Percentiles rank a stretch among this genome's conserved stretches.
phyloP scores from a whole-genome alignment of 2,797 vertebrate genomes.

The Natrix natrix region DNA sequence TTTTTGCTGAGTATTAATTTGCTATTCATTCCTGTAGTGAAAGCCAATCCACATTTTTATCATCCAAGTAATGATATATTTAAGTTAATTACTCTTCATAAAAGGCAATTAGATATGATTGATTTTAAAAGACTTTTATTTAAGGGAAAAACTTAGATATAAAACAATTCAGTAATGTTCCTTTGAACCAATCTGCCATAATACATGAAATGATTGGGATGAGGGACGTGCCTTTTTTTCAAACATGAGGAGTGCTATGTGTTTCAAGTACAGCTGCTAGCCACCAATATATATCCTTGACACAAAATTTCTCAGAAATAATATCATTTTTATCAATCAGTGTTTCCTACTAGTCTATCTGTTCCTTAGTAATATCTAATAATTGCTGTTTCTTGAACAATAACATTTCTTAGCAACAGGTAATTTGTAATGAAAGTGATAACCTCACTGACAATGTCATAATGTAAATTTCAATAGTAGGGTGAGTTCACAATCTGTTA shows the following conservation, averaged over 20 bases:
- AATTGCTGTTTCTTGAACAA: background rate
- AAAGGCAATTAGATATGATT: background rate
- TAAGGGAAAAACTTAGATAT: background rate
- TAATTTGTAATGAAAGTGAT: accelerated
- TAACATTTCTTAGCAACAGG: accelerated
- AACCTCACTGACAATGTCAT: conserved; percentile 35
- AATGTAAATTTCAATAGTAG: conserved; percentile 33
- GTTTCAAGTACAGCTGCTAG: background rate
- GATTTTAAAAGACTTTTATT: background rate
- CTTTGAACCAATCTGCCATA: background rate
- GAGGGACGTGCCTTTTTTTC: background rate
- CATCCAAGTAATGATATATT: too few relatives aligned
- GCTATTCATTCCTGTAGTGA: background rate
- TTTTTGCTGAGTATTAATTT: background rate
- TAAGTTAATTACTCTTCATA: background rate
- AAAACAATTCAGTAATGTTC: background rate
- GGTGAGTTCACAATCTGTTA: conserved; percentile 1
- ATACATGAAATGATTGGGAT: background rate
- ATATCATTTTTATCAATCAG: background rate
- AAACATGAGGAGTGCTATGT: background rate
- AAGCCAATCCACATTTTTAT: background rate
- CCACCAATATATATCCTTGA: background rate
- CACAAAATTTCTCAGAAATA: conserved; percentile 9
- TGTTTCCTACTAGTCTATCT: background rate
- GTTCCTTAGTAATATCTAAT: background rate